Conservation (phyloP, 2,888 invertebrate species). For the Scotopteryx bipunctaria region DNA sequence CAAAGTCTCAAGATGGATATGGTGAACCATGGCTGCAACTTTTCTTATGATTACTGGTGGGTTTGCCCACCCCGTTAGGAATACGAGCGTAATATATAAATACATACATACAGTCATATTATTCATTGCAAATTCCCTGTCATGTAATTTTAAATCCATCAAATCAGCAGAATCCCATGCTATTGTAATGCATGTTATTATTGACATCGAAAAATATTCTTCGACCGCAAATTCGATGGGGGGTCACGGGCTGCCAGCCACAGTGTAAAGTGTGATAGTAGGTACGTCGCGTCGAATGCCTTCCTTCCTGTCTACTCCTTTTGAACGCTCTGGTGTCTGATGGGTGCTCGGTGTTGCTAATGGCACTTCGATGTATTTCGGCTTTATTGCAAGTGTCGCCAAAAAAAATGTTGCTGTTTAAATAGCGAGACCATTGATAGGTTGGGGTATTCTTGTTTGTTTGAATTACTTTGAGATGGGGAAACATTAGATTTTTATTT, state of each 20-base stretch:
- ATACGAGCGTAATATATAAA: no score
- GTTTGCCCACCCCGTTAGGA: no score
- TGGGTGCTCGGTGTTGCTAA: constrained; percentile 43
- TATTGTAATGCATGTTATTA: constrained; percentile 64
- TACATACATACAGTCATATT: no score
- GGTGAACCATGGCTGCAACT: no score
- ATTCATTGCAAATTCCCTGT: no score
- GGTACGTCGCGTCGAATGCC: constrained; percentile 62
- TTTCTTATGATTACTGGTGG: no score
- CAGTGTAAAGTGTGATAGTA: constrained; percentile 48
- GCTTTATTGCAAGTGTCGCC: constrained; percentile 28
- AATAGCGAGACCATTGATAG: no score
- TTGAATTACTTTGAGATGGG: constrained; percentile 2
- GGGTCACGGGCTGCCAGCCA: constrained; percentile 18
- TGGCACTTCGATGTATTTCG: constrained; percentile 37
- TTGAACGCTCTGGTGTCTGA: constrained; percentile 43
- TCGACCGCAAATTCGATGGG: constrained; percentile 37
- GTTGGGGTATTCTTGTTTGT: no score
- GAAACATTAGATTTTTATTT: neutral
- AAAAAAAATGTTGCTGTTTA: no score
- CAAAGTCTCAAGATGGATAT: no score
- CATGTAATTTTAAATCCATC: no score
- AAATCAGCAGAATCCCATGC: no score
- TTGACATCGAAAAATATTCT: constrained; percentile 52
- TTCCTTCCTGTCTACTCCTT: constrained; percentile 69